Evolutionary conservation across 2,113 vertebrate genomes (phyloP).

Genomic region (Triplophysa tibetana): DNA sequence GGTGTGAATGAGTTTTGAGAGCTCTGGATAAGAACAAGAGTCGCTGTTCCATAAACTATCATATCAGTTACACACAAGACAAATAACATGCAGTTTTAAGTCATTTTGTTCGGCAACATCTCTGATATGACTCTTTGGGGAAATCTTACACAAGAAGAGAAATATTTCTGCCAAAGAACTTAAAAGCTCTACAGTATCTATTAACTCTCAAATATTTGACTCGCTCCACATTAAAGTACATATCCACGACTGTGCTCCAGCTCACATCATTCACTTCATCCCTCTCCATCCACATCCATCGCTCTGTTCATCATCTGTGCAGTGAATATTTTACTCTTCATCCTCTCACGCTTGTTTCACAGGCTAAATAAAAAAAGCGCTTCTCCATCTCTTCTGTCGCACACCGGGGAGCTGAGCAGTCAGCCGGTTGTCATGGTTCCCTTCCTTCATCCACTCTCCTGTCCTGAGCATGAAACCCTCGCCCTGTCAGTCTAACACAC

Average conservation of each 20-base stretch:
- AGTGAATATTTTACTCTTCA: constrained; percentile 49
- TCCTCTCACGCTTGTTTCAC: constrained; percentile 34
- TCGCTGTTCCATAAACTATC: no score
- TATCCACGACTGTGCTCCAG: background rate
- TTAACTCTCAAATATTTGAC: background rate
- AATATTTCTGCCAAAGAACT: background rate
- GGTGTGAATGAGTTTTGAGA: no score
- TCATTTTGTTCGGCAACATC: background rate
- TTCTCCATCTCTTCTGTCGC: constrained; percentile 39
- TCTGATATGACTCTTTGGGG: background rate
- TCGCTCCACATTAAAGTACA: background rate
- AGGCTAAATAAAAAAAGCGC: constrained; percentile 35
- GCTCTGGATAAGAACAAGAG: no score
- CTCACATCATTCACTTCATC: constrained; percentile 26
- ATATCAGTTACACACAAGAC: no score
- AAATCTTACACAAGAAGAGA: background rate
- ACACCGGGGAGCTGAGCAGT: constrained; percentile 28
- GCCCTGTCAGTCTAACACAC: constrained; percentile 6
- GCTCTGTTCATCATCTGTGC: constrained; percentile 45
- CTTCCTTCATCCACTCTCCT: constrained; percentile 30
- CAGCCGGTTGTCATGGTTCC: constrained; percentile 47
- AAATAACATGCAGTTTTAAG: background rate
- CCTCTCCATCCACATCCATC: background rate
- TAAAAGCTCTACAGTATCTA: background rate
- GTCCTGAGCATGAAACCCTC: constrained; percentile 5